phyloP scores from a whole-genome alignment of 2,113 vertebrate genomes.

The Antennarius striatus region DNA sequence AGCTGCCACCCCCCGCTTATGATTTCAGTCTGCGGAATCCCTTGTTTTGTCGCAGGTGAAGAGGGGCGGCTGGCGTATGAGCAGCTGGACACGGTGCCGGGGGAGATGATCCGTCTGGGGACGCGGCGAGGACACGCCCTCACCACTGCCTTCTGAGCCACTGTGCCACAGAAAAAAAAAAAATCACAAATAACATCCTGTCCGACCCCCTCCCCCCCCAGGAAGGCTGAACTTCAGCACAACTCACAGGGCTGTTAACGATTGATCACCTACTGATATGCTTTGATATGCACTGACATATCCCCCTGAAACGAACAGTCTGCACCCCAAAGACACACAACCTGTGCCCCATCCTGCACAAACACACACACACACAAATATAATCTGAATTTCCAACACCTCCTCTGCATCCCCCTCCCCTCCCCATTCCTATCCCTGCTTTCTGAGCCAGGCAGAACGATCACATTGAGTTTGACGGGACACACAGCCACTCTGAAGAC shows the following conservation, averaged over 20 bases:
- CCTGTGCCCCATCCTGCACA: slow-evolving; percentile 29
- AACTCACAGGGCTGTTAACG: slow-evolving; percentile 26
- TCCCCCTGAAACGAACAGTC: slow-evolving; percentile 17
- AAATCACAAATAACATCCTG: neutral
- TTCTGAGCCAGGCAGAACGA: slow-evolving; percentile 66
- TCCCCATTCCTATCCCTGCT: slow-evolving; percentile 31
- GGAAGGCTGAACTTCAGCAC: slow-evolving; percentile 5
- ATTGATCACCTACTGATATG: slow-evolving; percentile 3
- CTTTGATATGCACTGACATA: no score
- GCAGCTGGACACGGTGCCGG: slow-evolving; percentile 88
- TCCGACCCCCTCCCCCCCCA: slow-evolving; percentile 12
- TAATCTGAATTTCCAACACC: neutral
- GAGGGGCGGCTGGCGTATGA: slow-evolving; percentile 93
- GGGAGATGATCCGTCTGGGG: slow-evolving; percentile 83
- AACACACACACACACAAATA: slow-evolving; percentile 18
- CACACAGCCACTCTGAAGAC: slow-evolving; percentile 38
- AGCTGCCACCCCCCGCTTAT: neutral
- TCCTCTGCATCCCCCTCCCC: neutral
- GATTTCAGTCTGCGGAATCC: neutral
- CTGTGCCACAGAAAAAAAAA: slow-evolving; percentile 8
- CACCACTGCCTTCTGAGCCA: slow-evolving; percentile 85
- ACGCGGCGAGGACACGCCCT: slow-evolving; percentile 83
- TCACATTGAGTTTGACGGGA: slow-evolving; percentile 29
- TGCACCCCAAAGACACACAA: slow-evolving; percentile 35
- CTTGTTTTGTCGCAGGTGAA: slow-evolving; percentile 81